These are phyloP conservation scores for Sinelater perroti DNA, from an alignment of 2,888 invertebrate genomes.

Conservation along the genomic window DNA sequence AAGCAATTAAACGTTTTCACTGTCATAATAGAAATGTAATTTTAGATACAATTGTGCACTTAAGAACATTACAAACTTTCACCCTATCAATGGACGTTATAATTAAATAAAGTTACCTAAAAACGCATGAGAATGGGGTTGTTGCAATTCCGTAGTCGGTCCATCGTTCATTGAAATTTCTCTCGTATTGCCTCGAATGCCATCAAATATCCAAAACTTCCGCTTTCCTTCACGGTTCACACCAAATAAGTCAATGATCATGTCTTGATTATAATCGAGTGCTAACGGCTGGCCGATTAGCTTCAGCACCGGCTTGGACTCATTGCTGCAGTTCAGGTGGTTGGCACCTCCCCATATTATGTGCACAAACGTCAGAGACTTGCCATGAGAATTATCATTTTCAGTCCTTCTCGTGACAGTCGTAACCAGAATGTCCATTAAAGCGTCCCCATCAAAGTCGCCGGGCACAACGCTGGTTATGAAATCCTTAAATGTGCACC, in stretches of 20 bases:
- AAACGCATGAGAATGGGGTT: conserved; percentile 90
- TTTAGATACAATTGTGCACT: too few species aligned
- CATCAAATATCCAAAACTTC: conserved; percentile 80
- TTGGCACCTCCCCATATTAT: conserved; percentile 82
- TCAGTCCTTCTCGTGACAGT: conserved; percentile 55
- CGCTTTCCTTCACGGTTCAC: conserved; percentile 67
- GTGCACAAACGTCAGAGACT: conserved; percentile 63
- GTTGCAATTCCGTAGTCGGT: conserved; percentile 62
- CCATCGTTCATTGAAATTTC: conserved; percentile 56
- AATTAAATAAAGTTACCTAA: conserved; percentile 58
- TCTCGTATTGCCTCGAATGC: conserved; percentile 60
- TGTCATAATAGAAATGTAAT: too few species aligned
- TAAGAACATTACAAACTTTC: neutral
- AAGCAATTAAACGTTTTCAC: too few species aligned
- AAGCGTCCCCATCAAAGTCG: conserved; percentile 94
- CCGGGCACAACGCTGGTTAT: conserved; percentile 87
- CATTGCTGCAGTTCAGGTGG: conserved; percentile 69
- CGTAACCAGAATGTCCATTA: conserved; percentile 90
- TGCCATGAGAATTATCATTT: conserved; percentile 50
- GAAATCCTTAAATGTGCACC: conserved; percentile 71
- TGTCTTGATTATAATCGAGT: conserved; percentile 88
- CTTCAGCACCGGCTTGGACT: conserved; percentile 61
- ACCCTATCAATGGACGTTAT: neutral
- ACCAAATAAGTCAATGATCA: conserved; percentile 92
- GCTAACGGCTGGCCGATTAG: conserved; percentile 81